Percentiles rank a stretch among this genome's conserved stretches.
phyloP scores from a whole-genome alignment of 2,113 vertebrate genomes.

The Mungos mungo region DNA sequence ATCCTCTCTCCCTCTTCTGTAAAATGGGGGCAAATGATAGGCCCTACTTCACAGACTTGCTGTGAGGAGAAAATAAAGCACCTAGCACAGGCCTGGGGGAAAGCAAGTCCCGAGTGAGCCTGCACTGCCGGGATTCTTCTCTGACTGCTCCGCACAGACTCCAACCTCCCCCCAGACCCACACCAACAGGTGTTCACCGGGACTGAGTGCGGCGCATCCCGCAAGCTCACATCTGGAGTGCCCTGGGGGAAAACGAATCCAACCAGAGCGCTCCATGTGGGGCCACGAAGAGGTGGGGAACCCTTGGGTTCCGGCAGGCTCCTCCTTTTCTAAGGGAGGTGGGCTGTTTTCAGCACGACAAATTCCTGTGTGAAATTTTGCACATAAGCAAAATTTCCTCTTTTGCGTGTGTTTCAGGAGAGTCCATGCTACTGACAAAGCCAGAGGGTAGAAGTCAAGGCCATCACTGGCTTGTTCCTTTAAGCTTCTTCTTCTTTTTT shows the following conservation, averaged over 20 bases:
- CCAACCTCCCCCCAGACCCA: rapidly evolving
- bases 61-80: background rate
- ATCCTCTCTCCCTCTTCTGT: background rate
- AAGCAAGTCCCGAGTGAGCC: rapidly evolving
- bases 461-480: background rate
- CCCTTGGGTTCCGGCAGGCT: background rate
- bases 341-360: background rate
- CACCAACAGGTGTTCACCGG: background rate
- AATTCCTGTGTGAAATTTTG: background rate
- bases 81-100: background rate
- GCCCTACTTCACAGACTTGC: background rate
- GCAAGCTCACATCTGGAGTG: background rate
- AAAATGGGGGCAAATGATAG: background rate
- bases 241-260: background rate
- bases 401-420: background rate
- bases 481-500: background rate
- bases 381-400: background rate
- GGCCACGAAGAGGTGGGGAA: background rate
- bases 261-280: too few species aligned
- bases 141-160: background rate
- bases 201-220: rapidly evolving
- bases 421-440: background rate
- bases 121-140: rapidly evolving
- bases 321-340: background rate
- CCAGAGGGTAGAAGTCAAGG: background rate